Conservation (phyloP, 2,797 vertebrate genomes). For the Hydrophis major region DNA sequence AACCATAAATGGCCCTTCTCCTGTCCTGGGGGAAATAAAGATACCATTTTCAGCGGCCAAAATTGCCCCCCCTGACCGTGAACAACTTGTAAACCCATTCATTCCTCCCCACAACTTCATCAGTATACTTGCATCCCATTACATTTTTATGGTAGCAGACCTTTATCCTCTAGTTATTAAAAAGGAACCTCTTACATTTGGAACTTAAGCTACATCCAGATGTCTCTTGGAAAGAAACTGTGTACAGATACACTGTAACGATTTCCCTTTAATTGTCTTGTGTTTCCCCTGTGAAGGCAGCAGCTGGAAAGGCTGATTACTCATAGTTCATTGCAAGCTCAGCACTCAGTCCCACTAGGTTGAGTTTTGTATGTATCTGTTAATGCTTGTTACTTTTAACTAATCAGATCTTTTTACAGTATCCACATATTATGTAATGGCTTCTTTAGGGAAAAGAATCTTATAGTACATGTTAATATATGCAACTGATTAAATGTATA, state of each 20-base stretch:
- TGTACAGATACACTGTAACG: constrained; percentile 77
- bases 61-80: constrained; percentile 58
- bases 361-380: constrained; percentile 82
- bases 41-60: constrained; percentile 74
- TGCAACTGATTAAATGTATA: constrained; percentile 84
- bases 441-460: constrained; percentile 75
- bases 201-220: constrained; percentile 66
- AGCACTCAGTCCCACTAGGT: constrained; percentile 71
- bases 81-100: constrained; percentile 54
- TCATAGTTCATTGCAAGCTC: constrained; percentile 73
- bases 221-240: constrained; percentile 73
- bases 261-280: constrained; percentile 73
- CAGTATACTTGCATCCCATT: constrained; percentile 47
- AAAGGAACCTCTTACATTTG: constrained; percentile 59
- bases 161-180: constrained; percentile 63
- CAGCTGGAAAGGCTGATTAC: constrained; percentile 76
- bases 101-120: constrained; percentile 48
- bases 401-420: constrained; percentile 89
- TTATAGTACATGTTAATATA: constrained; percentile 85
- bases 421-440: constrained; percentile 86
- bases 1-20: constrained; percentile 72
- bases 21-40: constrained; percentile 58
- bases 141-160: constrained; percentile 60
- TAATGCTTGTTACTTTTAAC: constrained; percentile 89
- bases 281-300: constrained; percentile 73